Conservation (phyloP, 2,797 vertebrate genomes). For the Sphenodon punctatus region DNA sequence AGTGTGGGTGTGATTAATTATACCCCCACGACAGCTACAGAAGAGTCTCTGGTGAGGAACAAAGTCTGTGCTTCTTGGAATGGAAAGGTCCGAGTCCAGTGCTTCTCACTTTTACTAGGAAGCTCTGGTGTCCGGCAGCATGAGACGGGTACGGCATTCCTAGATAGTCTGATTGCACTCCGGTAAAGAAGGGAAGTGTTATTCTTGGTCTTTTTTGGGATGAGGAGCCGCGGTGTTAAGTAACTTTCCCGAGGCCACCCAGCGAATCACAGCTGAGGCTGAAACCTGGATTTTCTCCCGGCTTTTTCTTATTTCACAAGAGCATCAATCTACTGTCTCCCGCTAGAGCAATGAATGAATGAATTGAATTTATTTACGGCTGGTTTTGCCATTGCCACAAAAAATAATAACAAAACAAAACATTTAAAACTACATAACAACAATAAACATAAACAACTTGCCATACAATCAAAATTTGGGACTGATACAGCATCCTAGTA, state of each 20-base stretch:
- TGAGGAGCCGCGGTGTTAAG: not conserved
- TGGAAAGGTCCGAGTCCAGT: too few species aligned
- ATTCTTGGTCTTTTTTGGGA: not conserved
- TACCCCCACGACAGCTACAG: not conserved
- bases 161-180: too few species aligned
- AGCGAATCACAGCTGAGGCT: not conserved
- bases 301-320: not conserved
- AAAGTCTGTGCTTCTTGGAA: not conserved
- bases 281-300: not conserved
- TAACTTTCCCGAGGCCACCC: not conserved
- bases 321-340: too few species aligned
- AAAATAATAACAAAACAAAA: too few species aligned
- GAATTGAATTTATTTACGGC: too few species aligned
- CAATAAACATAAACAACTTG: too few species aligned
- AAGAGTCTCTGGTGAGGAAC: not conserved
- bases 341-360: too few species aligned
- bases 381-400: too few species aligned
- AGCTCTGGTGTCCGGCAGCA: not conserved
- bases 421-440: too few species aligned
- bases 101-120: not conserved
- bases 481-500: too few species aligned
- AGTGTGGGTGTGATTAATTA: not conserved
- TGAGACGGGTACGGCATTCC: too few species aligned
- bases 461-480: too few species aligned
- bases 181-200: not conserved